Base-by-base conservation (phyloP, 1,140 invertebrate species). In the Zophobas atratus region DNA sequence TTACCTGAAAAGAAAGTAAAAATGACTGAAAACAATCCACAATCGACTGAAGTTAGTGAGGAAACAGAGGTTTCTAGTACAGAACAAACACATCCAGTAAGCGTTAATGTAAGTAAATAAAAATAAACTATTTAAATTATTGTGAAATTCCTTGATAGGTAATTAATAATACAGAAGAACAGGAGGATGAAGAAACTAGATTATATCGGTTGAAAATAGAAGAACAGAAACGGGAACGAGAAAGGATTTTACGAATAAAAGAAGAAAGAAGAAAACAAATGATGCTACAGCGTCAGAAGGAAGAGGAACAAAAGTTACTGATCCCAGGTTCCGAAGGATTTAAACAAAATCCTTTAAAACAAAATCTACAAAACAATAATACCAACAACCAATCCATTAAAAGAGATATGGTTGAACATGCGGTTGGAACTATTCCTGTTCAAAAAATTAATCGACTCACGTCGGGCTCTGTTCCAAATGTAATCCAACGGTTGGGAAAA, bases 141-240 rank as follows among this genome's bases (percentile, higher is more conserved):
- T 20, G 20, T 20, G 20, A 20, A 20, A 20, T 20, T 20, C 20
- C 20, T 20, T 20, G 20, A 20, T 20, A 20, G 20, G 20, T 20
- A 20, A 20, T 20, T 20, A 20, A 20, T 20, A 20, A 20, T 34
- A 46, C 43, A 75, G 35, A n/a, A 72, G 79, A 80, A 80, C 88
- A 90, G 53, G 89, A 90, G 71, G 91, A 92, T 84, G 90, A 91
- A 75, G 90, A 92, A 83, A 91, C 90, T 81, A 86, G 87, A 57
- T 89, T 89, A 35, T 92, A 92, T 80, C 86, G 90, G n/a, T 86
- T 89, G 75, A 90, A 91, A 82, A 91, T 92, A 80, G 91, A 92
- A 82, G 90, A 92, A 82, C 91, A 92, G 79, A 92, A 91, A 82
- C 87, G 88, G 3, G 76, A 91, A 56, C 86, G 91, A 6, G 91